Evolutionary conservation across 2,113 vertebrate species (phyloP).

Genomic region (Columbina picui): DNA sequence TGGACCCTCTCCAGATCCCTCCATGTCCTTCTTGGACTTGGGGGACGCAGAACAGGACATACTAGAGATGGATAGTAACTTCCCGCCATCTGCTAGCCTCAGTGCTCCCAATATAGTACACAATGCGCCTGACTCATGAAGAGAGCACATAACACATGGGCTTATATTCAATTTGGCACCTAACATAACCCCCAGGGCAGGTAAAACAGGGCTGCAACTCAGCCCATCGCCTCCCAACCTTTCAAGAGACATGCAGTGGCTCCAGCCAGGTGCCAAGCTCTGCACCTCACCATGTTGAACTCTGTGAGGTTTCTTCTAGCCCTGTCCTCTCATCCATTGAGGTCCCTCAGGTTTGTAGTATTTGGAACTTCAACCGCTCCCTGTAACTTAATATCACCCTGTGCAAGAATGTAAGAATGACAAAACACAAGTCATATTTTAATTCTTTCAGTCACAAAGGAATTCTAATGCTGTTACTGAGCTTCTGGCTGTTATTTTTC

Average conservation of each 20-base stretch:
- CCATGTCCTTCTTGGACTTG: neutral
- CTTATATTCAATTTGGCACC: neutral
- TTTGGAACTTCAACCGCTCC: neutral
- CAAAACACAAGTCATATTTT: accelerated
- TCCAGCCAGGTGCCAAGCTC: neutral
- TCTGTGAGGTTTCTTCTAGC: neutral
- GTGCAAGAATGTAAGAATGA: neutral
- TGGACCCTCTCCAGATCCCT: neutral
- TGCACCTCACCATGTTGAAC: accelerated
- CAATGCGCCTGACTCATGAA: neutral
- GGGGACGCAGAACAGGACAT: accelerated
- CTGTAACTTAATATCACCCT: neutral
- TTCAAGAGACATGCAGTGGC: accelerated
- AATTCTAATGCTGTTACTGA: neutral
- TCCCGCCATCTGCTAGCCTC: neutral
- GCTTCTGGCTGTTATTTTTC: neutral
- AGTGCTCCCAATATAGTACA: neutral
- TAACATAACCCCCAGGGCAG: neutral
- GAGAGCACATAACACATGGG: neutral
- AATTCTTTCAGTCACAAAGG: neutral
- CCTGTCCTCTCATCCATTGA: neutral
- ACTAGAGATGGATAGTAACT: neutral
- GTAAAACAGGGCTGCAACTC: neutral
- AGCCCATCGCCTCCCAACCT: neutral
- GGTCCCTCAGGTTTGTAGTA: neutral